Evolutionary conservation across 1,140 invertebrate species (phyloP), one percentile per base, ranked within the genome.

Genomic region (Phthorimaea operculella): DNA sequence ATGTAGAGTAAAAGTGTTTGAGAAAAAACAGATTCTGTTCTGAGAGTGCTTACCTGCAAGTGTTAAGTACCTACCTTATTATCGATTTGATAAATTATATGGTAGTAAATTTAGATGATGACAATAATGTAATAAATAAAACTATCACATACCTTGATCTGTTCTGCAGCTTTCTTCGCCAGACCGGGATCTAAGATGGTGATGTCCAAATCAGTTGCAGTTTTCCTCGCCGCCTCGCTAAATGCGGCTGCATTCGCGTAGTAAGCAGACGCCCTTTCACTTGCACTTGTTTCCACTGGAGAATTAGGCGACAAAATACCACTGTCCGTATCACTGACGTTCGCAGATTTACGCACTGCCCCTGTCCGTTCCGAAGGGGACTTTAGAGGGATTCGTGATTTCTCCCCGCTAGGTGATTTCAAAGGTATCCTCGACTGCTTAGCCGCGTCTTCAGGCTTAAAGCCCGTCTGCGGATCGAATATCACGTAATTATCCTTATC

Each of bases 251-350:
- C 82, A 49, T 85, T 85, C n/a, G 76, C 82, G 57, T 85, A 85
- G 57, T 77, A 73, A 14, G 64, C 56, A 4, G 69, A 33, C 62
- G 36, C 66, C 64, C 57, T 70, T 71, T 45, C 17, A 21, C 21
- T 50, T 4, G 77, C 75, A 66, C 72, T 80, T 1, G 72, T 66
- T 18, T 86, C 83, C 53, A 81, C 67, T 4, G 88, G 88, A 15
- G 88, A 88, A 56, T 87, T 83, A 1, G 88, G 88, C 16, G 87
- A 88, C 21, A 88, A 74, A 54, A 89, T 89, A 4, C 88, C 88
- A 64, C 88, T 89, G 67, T 89, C 88, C 8, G 86, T 85, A 68
- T 89, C 88, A 62, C 87, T 88, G 33, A 78, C 73, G 65, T 69
- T 84, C n/a, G 74, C 73, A 21, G 75, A 72, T 62, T 80, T 81